Conservation (phyloP, 2,797 vertebrate genomes). For the Octomys mimax region DNA sequence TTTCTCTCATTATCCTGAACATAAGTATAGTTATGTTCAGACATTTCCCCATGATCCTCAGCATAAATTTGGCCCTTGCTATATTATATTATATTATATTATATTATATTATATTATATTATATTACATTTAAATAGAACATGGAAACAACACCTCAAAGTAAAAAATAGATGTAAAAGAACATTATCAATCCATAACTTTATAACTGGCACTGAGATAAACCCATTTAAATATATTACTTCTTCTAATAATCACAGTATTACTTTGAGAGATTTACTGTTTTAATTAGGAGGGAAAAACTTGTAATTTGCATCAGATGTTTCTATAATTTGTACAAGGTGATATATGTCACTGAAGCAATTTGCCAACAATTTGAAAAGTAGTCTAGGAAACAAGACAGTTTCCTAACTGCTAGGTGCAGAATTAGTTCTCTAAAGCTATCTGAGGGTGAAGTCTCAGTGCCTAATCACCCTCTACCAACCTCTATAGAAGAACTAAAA, state of each 20-base stretch:
- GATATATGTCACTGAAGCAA: background rate
- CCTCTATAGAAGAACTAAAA: background rate
- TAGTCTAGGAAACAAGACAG: background rate
- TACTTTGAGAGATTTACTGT: background rate
- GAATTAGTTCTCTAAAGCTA: background rate
- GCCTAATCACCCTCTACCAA: background rate
- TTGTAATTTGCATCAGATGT: background rate
- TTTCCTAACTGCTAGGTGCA: background rate
- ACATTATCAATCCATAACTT: background rate
- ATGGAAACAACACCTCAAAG: background rate
- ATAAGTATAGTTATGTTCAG: background rate
- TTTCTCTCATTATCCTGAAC: background rate
- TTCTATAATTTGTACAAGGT: background rate
- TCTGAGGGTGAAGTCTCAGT: background rate
- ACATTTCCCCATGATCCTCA: background rate
- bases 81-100: background rate
- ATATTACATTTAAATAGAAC: background rate
- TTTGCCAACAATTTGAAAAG: slow-evolving; percentile 24
- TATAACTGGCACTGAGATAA: background rate
- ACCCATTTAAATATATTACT: background rate
- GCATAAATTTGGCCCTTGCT: background rate
- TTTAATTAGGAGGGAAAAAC: slow-evolving; percentile 17
- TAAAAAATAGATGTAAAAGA: background rate
- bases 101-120: background rate
- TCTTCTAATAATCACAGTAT: background rate